Evolutionary conservation across 2,797 vertebrate genomes (phyloP).

Genomic region (Lutjanus campechanus): DNA sequence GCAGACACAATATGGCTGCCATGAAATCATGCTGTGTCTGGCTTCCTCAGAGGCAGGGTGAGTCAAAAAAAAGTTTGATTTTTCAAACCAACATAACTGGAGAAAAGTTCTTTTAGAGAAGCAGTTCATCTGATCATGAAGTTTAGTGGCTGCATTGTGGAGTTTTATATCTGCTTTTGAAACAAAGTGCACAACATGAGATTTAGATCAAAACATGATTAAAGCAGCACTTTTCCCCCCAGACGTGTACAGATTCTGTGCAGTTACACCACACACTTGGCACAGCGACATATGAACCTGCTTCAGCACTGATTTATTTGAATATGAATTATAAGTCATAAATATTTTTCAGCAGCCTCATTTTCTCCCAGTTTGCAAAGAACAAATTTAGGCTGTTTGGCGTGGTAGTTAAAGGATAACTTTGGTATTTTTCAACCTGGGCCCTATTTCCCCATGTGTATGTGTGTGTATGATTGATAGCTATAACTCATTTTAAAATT

Average conservation of each 20-base stretch:
- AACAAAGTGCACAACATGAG: not conserved
- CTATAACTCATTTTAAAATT: too few species aligned
- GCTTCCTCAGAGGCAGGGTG: slow-evolving; percentile 21
- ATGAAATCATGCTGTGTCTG: slow-evolving; percentile 28
- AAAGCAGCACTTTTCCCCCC: slow-evolving; percentile 7
- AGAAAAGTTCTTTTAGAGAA: slow-evolving; percentile 1
- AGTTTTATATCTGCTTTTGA: not conserved
- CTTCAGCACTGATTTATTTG: not conserved
- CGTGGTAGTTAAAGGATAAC: too few species aligned
- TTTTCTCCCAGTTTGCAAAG: slow-evolving; percentile 18
- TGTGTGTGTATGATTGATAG: too few species aligned
- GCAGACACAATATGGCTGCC: slow-evolving; percentile 16
- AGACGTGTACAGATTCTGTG: not conserved
- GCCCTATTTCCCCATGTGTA: too few species aligned
- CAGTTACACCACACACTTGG: not conserved
- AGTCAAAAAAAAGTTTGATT: slow-evolving; percentile 21
- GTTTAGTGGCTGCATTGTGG: not conserved
- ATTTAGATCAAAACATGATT: slow-evolving; percentile 12
- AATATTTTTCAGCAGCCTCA: slow-evolving; percentile 4
- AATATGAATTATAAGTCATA: not conserved
- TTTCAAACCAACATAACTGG: not conserved
- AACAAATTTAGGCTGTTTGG: slow-evolving; percentile 1
- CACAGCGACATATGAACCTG: not conserved
- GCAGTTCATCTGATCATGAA: slow-evolving; percentile 1
- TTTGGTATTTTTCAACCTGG: too few species aligned